A percentile compares a stretch with the other conserved stretches of the same genome.
phyloP scores from a whole-genome alignment of 2,113 vertebrate genomes.

The Ophthalmolycus amberensis region DNA sequence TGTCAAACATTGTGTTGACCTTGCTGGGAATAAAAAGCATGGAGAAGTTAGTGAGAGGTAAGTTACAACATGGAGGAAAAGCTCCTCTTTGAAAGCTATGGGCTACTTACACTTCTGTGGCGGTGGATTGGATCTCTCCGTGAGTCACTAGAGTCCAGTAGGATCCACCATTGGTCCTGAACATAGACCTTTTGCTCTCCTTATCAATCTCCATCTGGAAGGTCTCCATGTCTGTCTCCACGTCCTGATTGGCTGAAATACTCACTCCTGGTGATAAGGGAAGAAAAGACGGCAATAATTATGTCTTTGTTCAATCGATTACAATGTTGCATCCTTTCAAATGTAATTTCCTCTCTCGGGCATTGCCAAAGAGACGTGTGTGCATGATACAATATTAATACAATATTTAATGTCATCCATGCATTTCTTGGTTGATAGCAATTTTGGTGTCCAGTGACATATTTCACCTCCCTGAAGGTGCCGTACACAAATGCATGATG shows the following conservation, averaged over 20 bases:
- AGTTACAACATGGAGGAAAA: not conserved
- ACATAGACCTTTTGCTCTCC: conserved; percentile 91
- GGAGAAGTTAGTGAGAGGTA: not conserved
- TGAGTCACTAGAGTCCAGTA: conserved; percentile 96
- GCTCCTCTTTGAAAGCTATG: not conserved
- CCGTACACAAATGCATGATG: not conserved
- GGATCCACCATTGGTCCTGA: conserved; percentile 90
- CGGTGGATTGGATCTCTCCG: conserved; percentile 92
- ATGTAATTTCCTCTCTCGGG: conserved; percentile 23
- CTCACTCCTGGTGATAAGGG: conserved; percentile 87
- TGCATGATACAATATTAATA: not conserved
- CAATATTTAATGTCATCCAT: conserved; percentile 17
- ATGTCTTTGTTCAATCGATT: conserved; percentile 2
- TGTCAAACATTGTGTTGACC: conserved; percentile 92
- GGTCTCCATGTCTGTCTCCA: conserved; percentile 93
- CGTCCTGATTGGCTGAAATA: conserved; percentile 96
- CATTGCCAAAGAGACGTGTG: not conserved
- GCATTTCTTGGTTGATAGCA: conserved; percentile 1
- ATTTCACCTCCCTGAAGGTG: not conserved
- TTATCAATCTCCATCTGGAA: conserved; percentile 96
- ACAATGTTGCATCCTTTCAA: not conserved
- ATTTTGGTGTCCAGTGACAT: not conserved
- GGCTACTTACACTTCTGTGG: conserved; percentile 89
- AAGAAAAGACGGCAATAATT: conserved; percentile 10
- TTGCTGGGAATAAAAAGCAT: conserved; percentile 79